phyloP scores from a whole-genome alignment of 2,113 vertebrate genomes.

The Callorhinus ursinus region DNA sequence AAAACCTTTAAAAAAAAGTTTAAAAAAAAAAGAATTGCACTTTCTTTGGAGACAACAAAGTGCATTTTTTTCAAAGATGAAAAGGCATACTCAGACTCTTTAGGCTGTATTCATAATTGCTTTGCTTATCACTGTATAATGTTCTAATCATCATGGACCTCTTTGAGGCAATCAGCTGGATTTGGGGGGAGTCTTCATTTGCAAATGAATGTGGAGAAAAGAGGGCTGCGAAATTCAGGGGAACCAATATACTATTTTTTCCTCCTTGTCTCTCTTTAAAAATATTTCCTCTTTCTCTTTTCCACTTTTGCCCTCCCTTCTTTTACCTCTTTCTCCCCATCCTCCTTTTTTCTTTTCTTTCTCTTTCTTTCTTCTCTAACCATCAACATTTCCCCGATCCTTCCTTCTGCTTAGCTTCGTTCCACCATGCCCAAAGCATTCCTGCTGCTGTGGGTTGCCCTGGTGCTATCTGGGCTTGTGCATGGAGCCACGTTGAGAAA shows the following conservation, averaged over 20 bases:
- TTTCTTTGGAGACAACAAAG: slow-evolving; percentile 20
- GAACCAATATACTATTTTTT: background rate
- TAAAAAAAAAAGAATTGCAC: background rate
- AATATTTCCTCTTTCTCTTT: background rate
- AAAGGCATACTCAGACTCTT: background rate
- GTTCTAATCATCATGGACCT: background rate
- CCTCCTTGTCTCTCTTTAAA: background rate
- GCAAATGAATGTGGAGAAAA: background rate
- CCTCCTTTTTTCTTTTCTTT: background rate
- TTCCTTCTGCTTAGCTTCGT: background rate
- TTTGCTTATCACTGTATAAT: background rate
- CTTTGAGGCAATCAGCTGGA: background rate
- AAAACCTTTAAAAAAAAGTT: no score
- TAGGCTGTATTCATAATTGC: background rate
- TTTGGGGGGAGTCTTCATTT: background rate
- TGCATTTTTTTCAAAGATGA: background rate
- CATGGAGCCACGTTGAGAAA: slow-evolving; percentile 73
- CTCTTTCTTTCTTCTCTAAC: background rate
- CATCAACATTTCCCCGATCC: background rate
- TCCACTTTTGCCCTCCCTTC: background rate
- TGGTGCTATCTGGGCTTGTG: slow-evolving; percentile 62
- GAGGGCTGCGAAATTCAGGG: background rate
- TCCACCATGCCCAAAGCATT: slow-evolving; percentile 76
- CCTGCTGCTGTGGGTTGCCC: slow-evolving; percentile 56
- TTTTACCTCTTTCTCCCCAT: no score